phyloP scores from a whole-genome alignment of 2,797 vertebrate genomes.

The Valencia hispanica region DNA sequence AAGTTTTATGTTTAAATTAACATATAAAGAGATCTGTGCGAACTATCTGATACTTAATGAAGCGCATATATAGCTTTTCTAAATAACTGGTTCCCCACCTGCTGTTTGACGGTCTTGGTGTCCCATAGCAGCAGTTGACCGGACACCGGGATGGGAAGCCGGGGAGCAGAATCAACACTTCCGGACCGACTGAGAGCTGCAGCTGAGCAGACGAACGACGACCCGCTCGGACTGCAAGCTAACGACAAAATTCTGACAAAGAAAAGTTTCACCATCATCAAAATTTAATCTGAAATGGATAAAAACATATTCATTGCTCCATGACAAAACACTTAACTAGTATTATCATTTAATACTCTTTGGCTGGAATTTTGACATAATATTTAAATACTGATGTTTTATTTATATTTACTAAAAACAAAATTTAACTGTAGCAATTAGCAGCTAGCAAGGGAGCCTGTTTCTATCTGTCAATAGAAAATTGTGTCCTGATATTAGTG shows the following conservation, averaged over 20 bases:
- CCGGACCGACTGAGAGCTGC: conserved; percentile 84
- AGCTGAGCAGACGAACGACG: conserved; percentile 94
- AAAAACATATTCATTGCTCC: too few relatives aligned
- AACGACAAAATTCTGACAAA: conserved; percentile 87
- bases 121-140: conserved; percentile 96
- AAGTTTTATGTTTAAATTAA: neutral
- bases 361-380: neutral
- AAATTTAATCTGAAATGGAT: neutral
- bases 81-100: conserved; percentile 78
- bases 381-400: neutral
- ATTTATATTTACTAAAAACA: neutral
- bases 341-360: neutral
- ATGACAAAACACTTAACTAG: neutral
- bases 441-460: neutral
- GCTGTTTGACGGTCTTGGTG: conserved; percentile 97
- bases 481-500: neutral
- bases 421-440: neutral
- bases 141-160: conserved; percentile 79
- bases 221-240: conserved; percentile 93
- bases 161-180: conserved; percentile 58
- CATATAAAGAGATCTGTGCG: neutral
- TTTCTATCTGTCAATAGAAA: neutral
- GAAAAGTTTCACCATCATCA: too few relatives aligned
- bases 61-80: neutral
- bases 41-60: neutral